Base-by-base conservation (phyloP, 2,888 invertebrate species). In the Nomada hirtipes region DNA sequence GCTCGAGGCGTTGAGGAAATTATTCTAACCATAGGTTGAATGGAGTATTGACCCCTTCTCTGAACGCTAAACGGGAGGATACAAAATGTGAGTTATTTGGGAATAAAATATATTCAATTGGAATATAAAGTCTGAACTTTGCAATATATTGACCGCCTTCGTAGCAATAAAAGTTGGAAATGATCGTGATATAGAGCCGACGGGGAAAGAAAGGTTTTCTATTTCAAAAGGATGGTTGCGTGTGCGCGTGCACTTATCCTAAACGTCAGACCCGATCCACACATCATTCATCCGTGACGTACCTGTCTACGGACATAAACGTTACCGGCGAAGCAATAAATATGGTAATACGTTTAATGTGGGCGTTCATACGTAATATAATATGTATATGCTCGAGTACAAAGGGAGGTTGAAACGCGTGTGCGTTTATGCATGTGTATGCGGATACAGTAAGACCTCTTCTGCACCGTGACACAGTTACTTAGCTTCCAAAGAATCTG, bases 281-380 rank as follows among this genome's bases (percentile, higher is more conserved):
- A 68, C 82, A 82, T 88, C 84, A 67, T 81, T 88, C 81, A 83
- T 83, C 79, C 79, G 61, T 79, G 81, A 88, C 86, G 73, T 86
- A 78, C 67, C 76, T 78, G 73, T 76, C 82, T 75, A 72, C 76
- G 70, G 71, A 50, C 72, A 71, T 78, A 73, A 88, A 80, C 83
- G 83, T 88, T 79, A 47, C 79, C 53, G 79, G 60, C 84, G 61
- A 80, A 81, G 76, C 87, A 84, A 90, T 90, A 88, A 90, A 88
- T 86, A 88, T 86, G 90, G 68, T 86, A 90, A 90, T 89, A 75
- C 73, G 79, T 75, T 68, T 77, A 77, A 86, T 77, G 89, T 86
- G 79, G 87, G 86, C 80, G 89, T 83, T 78, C 74, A 82, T 75
- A 67, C 79, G 76, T 83, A 80, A 73, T 67, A 77, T 63, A 67